Percentiles rank a stretch among this genome's conserved stretches.
Evolutionary conservation across 1,140 invertebrate genomes (phyloP).

Genomic region (Meloidogyne exigua): DNA sequence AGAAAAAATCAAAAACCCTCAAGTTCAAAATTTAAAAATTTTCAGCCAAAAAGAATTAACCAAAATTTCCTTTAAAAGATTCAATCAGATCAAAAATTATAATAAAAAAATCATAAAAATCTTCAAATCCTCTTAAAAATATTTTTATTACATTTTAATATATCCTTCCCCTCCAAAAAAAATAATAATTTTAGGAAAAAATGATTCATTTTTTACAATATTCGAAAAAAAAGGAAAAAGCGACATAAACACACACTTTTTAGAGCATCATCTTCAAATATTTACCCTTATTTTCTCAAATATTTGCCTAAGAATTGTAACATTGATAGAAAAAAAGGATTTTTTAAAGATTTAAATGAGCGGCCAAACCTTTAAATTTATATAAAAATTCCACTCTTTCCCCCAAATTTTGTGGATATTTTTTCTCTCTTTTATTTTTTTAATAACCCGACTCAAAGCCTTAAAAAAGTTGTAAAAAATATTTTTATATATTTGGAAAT

Average conservation of each 20-base stretch:
- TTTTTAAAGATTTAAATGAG: background rate
- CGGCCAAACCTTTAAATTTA: background rate
- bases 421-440: background rate
- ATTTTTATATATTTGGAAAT: background rate
- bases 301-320: constrained; percentile 2
- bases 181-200: background rate
- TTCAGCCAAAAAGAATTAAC: too few relatives aligned
- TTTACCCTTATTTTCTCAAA: background rate
- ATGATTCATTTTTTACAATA: constrained; percentile 5
- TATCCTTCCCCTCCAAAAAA: background rate
- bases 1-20: too few relatives aligned
- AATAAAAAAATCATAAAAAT: too few relatives aligned
- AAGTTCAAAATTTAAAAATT: too few relatives aligned
- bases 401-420: background rate
- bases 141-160: too few relatives aligned
- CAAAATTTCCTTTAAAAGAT: too few relatives aligned
- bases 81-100: too few relatives aligned
- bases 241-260: too few relatives aligned
- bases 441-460: background rate
- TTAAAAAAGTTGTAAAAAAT: background rate
- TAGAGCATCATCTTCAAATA: background rate
- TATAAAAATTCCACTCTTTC: background rate
- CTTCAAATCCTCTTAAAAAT: too few relatives aligned
- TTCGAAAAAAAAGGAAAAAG: background rate
- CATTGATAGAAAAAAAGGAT: background rate